Percentiles rank a stretch among this genome's conserved stretches.
phyloP scores from a whole-genome alignment of 1,140 invertebrate species.

The Platyura marginata region DNA sequence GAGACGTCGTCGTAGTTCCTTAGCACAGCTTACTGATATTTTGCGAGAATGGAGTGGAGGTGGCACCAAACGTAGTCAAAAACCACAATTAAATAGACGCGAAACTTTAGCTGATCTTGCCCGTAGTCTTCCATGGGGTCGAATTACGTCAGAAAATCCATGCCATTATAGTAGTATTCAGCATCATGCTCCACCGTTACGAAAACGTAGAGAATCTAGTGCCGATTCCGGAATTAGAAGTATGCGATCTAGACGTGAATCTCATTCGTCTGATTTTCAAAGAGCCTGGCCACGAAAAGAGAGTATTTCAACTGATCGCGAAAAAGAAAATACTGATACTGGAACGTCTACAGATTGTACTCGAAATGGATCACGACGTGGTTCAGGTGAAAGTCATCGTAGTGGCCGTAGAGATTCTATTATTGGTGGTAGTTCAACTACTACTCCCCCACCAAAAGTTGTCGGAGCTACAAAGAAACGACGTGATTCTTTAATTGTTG shows the following conservation, averaged over 20 bases:
- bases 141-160: constrained; percentile 25
- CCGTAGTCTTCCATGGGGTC: constrained; percentile 52
- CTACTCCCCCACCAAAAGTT: constrained; percentile 35
- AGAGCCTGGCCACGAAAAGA: constrained; percentile 45
- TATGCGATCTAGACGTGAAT: constrained; percentile 50
- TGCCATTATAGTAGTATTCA: constrained; percentile 27
- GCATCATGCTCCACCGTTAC: constrained; percentile 29
- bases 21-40: constrained; percentile 75
- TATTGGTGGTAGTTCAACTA: constrained; percentile 25
- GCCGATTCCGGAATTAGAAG: constrained; percentile 67
- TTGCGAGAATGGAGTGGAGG: constrained; percentile 66
- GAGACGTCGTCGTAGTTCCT: constrained; percentile 55
- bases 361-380: constrained; percentile 27
- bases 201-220: constrained; percentile 59
- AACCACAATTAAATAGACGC: constrained; percentile 52
- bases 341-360: constrained; percentile 3
- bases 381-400: constrained; percentile 39
- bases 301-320: constrained; percentile 24
- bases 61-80: constrained; percentile 35
- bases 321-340: constrained; percentile 13
- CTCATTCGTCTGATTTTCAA: constrained; percentile 52
- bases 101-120: constrained; percentile 72
- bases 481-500: constrained; percentile 36
- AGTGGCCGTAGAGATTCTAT: constrained; percentile 40
- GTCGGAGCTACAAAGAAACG: constrained; percentile 40